Base-by-base conservation (phyloP, 2,797 vertebrate species). In the Chrosomus eos region DNA sequence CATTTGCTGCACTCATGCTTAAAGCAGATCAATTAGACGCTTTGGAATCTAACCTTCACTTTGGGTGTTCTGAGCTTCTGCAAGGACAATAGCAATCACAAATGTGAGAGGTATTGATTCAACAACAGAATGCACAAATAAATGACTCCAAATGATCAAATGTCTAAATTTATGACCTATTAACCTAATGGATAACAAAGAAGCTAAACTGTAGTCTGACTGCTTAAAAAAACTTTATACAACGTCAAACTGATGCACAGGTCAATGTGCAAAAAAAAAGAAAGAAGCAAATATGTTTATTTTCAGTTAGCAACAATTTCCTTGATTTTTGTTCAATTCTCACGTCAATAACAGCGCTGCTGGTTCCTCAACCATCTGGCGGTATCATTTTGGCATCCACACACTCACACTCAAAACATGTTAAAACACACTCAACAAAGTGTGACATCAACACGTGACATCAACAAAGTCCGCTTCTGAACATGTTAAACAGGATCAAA, bases 321-420 rank as follows among this genome's bases (percentile, higher is more conserved):
- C 55, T 40, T 78, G 75, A 43, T 43, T 78, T 40, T 28, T 43
- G 75, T 78, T 16, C 43, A 67, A 67, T 80, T 80, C 7, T 66
- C 62, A 67, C 21, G 13, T 36, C 19, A 51, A 21, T 33, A 67
- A 67, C 62, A 67, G 43, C 43, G 7, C 78, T 67, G 62, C 78
- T 36, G 28, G 78, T 19, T 80, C 43, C 62, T 36, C 28, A n/a
- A 43, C 58, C 78, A 67, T 80, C 78, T 80, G 78, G 48, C 78
- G 51, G 28, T 51, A 19, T 67, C 75, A 19, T n/a, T 80, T 36
- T 80, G 62, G 78, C 78, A 80, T 45, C 43, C 36, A 78, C 75
- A 60, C 36, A 26, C 74, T 62, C 62, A 51, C n/a, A n/a, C n/a
- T n/a, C n/a, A n/a, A n/a, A n/a, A n/a, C n/a, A n/a, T n/a, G n/a